Conservation (phyloP, 2,797 vertebrate species). For the Sebastes itinus region DNA sequence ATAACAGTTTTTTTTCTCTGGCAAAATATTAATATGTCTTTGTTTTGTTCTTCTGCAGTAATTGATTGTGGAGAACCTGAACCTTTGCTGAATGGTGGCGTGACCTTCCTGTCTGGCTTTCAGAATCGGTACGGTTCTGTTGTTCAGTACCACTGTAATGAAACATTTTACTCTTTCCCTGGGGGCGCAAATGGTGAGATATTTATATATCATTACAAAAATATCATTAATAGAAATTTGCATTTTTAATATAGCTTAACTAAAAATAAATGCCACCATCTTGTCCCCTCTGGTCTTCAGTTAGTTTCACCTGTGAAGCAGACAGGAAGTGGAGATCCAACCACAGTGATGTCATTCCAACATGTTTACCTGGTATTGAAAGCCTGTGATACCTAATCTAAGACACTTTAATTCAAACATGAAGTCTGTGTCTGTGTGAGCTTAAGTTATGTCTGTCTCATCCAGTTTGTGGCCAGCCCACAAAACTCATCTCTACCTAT, state of each 20-base stretch:
- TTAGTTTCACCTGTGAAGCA: constrained; percentile 68
- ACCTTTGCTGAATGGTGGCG: constrained; percentile 68
- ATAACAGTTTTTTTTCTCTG: too few relatives aligned
- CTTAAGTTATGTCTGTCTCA: not conserved
- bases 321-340: constrained; percentile 71
- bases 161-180: constrained; percentile 71
- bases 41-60: constrained; percentile 57
- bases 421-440: not conserved
- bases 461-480: constrained; percentile 79
- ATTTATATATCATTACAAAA: not conserved
- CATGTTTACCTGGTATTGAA: constrained; percentile 71
- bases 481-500: rapidly evolving
- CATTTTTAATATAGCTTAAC: not conserved
- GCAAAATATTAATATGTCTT: not conserved
- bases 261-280: not conserved
- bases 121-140: constrained; percentile 73
- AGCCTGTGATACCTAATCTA: not conserved
- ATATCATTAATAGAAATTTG: not conserved
- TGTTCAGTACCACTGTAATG: constrained; percentile 75
- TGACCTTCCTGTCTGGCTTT: not conserved
- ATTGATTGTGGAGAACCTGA: constrained; percentile 77
- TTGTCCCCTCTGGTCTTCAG: constrained; percentile 40
- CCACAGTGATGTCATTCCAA: constrained; percentile 26
- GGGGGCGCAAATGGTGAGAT: constrained; percentile 53
- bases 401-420: not conserved